Base-by-base conservation (phyloP, 2,888 invertebrate species). In the Drosophila nr. perissopoda region DNA sequence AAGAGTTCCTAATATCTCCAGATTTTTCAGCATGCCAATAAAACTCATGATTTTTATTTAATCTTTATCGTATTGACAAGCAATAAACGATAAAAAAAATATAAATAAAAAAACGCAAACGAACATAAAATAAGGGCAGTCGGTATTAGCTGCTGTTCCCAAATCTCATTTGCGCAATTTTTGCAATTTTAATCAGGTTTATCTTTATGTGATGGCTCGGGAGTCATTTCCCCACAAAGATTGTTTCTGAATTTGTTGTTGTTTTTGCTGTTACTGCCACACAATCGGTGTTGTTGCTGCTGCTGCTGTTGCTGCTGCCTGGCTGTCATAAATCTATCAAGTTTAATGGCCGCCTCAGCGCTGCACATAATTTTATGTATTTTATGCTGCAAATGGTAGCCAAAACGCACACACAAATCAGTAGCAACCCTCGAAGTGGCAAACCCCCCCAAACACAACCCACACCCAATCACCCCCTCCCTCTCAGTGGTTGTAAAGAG, bases 281-380 rank as follows among this genome's bases (percentile, higher is more conserved):
- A 54, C 53, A 54, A 45, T 45, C 8, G 45, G 2, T 25, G 45
- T 61, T 63, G 60, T 58, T 71, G 66, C 33, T 61, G 66, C 51
- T 59, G 66, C 59, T 64, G 69, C n/a, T 61, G 64, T 18, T 33
- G 40, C 7, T 61, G 57, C 66, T 73, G 69, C 34, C 54, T 90
- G 91, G n/a, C 42, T 77, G 91, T 90, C 90, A 92, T 92, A 91
- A 91, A 91, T 91, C 92, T 91, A 91, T 91, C 91, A 91, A 82
- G 87, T 90, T 92, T 91, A 92, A 92, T 91, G 92, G 92, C 89
- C 83, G 91, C 85, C 88, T 89, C 84, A 90, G 87, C 87, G 80
- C 89, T 88, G 92, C 88, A 92, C 90, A 92, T 92, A 92, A 91
- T 91, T 91, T 91, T 90, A 91, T 91, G 92, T 90, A 91, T 90